Evolutionary conservation across 2,113 vertebrate species (phyloP).

Genomic region (Taxidea taxus): DNA sequence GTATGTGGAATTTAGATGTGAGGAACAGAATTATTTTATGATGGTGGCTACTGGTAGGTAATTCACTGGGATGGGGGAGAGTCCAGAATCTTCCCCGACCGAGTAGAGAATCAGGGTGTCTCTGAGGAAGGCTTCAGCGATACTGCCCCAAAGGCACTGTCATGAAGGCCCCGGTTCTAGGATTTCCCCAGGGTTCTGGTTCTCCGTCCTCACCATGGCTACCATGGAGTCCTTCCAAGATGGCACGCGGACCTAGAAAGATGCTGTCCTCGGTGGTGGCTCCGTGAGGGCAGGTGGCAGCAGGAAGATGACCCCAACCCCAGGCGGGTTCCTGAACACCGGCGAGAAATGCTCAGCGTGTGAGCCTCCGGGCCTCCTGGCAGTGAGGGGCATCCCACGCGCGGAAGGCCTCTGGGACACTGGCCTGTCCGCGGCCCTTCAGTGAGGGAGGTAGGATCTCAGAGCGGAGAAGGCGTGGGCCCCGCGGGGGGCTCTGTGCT

Average conservation of each 20-base stretch:
- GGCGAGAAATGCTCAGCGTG: neutral
- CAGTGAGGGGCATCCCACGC: neutral
- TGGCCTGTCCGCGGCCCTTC: neutral
- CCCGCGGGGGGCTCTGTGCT: neutral
- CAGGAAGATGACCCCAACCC: neutral
- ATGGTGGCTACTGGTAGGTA: neutral
- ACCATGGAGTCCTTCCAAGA: neutral
- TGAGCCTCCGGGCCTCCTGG: neutral
- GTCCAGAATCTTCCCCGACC: neutral
- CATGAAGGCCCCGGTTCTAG: neutral
- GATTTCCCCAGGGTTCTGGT: neutral
- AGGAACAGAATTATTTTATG: neutral
- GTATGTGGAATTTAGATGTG: neutral
- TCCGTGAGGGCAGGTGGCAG: neutral
- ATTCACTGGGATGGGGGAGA: neutral
- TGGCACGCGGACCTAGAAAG: neutral
- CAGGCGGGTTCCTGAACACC: neutral
- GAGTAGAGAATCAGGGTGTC: neutral
- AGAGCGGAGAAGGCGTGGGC: fast-evolving
- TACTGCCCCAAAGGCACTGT: neutral
- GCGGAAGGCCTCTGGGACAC: neutral
- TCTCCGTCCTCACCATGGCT: neutral
- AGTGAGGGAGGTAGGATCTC: neutral
- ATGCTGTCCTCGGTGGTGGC: neutral
- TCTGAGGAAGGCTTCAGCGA: neutral